Evolutionary conservation across 2,888 invertebrate genomes (phyloP).

Genomic region (Dichetophora obliterata): DNA sequence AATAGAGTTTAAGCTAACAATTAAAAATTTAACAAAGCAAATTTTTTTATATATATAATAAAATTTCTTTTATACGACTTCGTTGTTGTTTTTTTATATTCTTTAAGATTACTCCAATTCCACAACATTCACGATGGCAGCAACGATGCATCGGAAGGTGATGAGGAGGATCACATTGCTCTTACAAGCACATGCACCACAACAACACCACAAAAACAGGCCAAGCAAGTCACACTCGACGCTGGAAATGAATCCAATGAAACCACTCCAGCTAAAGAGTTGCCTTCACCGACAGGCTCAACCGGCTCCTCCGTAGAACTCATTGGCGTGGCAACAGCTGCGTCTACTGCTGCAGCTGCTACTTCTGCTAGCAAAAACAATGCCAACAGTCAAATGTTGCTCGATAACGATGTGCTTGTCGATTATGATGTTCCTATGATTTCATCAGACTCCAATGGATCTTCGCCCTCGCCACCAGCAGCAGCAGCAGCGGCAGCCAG

Average conservation of each 20-base stretch:
- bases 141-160: slow-evolving; percentile 64
- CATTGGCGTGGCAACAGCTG: slow-evolving; percentile 41
- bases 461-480: slow-evolving; percentile 56
- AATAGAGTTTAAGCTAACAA: too few relatives aligned
- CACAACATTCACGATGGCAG: slow-evolving; percentile 76
- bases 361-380: background rate
- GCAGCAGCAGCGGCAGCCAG: slow-evolving; percentile 36
- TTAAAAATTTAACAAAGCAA: too few relatives aligned
- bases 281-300: slow-evolving; percentile 51
- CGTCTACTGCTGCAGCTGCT: slow-evolving; percentile 23
- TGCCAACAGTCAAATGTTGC: slow-evolving; percentile 52
- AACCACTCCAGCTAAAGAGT: slow-evolving; percentile 32
- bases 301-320: slow-evolving; percentile 53
- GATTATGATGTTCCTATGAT: slow-evolving; percentile 66
- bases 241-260: background rate
- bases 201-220: slow-evolving; percentile 55
- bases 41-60: too few relatives aligned
- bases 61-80: too few relatives aligned
- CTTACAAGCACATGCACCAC: slow-evolving; percentile 65
- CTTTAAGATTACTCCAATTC: slow-evolving; percentile 80
- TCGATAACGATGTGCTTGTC: slow-evolving; percentile 63
- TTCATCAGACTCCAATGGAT: slow-evolving; percentile 53
- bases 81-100: slow-evolving; percentile 5
- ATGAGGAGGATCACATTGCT: slow-evolving; percentile 60
- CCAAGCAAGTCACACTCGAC: slow-evolving; percentile 3